phyloP scores from a whole-genome alignment of 1,140 invertebrate species.

The Oryzaephilus surinamensis region DNA sequence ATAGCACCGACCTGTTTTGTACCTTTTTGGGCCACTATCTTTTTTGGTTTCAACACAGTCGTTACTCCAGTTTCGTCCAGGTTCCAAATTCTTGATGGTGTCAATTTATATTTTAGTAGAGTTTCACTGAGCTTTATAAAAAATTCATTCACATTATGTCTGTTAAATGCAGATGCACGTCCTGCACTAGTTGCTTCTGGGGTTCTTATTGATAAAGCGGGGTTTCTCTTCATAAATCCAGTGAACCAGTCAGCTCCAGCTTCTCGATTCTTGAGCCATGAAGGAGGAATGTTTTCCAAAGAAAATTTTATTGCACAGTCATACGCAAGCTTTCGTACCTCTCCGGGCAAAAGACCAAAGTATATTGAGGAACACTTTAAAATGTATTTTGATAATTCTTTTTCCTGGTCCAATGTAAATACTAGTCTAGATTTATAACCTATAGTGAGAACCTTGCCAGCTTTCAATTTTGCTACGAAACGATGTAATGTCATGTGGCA shows the following conservation, averaged over 20 bases:
- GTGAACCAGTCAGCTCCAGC: conserved; percentile 11
- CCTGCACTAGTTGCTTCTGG: conserved; percentile 8
- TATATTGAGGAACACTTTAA: too few species aligned
- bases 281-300: conserved; percentile 1
- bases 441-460: too few species aligned
- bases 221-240: conserved; percentile 12
- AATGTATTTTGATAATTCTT: too few species aligned
- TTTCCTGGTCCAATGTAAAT: too few species aligned
- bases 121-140: conserved; percentile 4
- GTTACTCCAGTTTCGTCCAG: conserved; percentile 36
- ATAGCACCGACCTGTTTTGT: conserved; percentile 34
- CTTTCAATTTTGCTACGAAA: too few species aligned
- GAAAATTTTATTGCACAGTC: too few species aligned
- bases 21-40: conserved; percentile 26
- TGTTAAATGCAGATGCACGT: conserved; percentile 9
- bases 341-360: background rate
- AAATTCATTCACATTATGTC: conserved; percentile 5
- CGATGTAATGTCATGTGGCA: too few species aligned
- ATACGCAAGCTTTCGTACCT: conserved; percentile 2
- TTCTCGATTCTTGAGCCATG: conserved; percentile 4
- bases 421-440: too few species aligned
- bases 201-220: conserved; percentile 7
- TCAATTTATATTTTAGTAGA: background rate
- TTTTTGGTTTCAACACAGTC: conserved; percentile 32
- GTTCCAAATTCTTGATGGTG: conserved; percentile 24